Evolutionary conservation across 2,113 vertebrate genomes (phyloP).

Genomic region (Cariama cristata): DNA sequence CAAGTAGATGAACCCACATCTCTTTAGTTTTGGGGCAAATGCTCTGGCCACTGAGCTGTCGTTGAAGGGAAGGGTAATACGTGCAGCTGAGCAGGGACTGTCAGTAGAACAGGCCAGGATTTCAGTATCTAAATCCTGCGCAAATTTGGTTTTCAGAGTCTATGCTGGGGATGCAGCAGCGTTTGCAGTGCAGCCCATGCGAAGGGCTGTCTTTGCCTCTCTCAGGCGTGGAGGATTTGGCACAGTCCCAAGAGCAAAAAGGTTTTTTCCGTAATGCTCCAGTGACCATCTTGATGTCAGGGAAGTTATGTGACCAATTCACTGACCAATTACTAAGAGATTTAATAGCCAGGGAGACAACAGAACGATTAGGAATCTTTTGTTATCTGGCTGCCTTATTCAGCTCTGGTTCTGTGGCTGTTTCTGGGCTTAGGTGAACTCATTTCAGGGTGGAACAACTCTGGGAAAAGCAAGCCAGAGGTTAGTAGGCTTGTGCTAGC

Average conservation of each 20-base stretch:
- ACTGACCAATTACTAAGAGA: not conserved
- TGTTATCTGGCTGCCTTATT: not conserved
- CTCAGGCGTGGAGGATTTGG: not conserved
- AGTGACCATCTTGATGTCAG: not conserved
- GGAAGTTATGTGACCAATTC: not conserved
- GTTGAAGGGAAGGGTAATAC: fast-evolving
- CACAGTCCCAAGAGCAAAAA: not conserved
- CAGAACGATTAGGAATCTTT: not conserved
- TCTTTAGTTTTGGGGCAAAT: not conserved
- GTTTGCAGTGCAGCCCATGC: not conserved
- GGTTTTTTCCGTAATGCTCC: not conserved
- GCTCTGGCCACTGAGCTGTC: not conserved
- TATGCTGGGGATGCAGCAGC: not conserved
- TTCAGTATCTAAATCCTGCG: not conserved
- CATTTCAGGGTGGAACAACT: not conserved
- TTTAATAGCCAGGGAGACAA: not conserved
- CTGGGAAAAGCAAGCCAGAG: not conserved
- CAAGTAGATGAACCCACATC: not conserved
- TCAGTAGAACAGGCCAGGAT: not conserved
- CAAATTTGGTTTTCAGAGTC: not conserved
- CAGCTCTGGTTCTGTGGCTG: not conserved
- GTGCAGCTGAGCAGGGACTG: not conserved
- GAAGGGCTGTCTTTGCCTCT: not conserved
- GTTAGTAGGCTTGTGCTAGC: not conserved
- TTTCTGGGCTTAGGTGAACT: not conserved